These are phyloP conservation scores for Arvicanthis niloticus DNA, from an alignment of 2,113 vertebrate species.

Conservation along the genomic window DNA sequence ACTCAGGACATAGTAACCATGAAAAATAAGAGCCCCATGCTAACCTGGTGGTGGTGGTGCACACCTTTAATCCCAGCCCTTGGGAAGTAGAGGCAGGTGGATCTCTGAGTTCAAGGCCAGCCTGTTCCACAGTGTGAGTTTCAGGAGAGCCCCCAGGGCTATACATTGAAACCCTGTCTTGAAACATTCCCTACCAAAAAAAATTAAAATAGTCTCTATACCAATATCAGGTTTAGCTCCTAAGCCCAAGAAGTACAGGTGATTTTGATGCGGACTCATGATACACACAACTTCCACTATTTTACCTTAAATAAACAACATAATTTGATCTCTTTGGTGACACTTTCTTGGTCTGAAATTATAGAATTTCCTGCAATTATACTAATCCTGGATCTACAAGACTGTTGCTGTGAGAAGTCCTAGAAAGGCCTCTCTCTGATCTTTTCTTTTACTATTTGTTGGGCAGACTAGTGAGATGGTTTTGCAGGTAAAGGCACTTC, in stretches of 20 bases:
- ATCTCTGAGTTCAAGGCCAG: background rate
- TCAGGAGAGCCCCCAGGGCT: background rate
- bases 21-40: background rate
- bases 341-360: background rate
- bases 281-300: background rate
- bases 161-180: background rate
- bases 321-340: conserved; percentile 12
- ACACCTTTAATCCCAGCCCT: background rate
- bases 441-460: background rate
- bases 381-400: conserved; percentile 14
- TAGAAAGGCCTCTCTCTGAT: background rate
- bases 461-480: background rate
- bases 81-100: background rate
- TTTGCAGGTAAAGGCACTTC: background rate
- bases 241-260: conserved; percentile 10
- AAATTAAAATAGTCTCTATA: background rate
- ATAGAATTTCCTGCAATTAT: background rate
- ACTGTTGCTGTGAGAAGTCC: background rate
- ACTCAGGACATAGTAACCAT: background rate
- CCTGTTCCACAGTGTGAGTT: background rate
- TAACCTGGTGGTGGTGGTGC: background rate
- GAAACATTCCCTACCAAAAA: no score
- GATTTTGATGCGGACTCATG: background rate
- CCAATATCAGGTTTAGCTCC: background rate
- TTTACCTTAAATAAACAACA: conserved; percentile 34